Evolutionary conservation across 2,113 vertebrate genomes (phyloP).

Genomic region (Boleophthalmus pectinirostris): DNA sequence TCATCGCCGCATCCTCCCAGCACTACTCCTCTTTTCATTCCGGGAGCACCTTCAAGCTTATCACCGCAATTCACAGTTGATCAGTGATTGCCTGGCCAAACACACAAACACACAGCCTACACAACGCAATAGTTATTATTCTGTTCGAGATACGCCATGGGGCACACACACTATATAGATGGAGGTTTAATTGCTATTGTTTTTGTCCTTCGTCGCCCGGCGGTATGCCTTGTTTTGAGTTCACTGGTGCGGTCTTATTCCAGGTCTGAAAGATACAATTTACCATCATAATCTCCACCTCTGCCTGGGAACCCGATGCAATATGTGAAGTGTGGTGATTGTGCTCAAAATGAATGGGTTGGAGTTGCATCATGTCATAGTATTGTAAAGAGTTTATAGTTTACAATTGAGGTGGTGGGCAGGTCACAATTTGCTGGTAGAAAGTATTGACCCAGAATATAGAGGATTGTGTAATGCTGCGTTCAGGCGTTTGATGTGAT

Average conservation of each 20-base stretch:
- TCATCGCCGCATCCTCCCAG: not conserved
- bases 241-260: conserved; percentile 41
- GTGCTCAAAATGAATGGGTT: not conserved
- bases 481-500: too few species aligned
- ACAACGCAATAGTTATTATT: conserved; percentile 17
- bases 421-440: not conserved
- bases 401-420: not conserved
- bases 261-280: conserved; percentile 49
- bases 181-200: conserved; percentile 46
- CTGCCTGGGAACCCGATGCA: conserved; percentile 12
- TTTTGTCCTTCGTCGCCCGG: conserved; percentile 22
- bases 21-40: conserved; percentile 9
- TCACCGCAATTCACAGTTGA: conserved; percentile 44
- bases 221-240: conserved; percentile 28
- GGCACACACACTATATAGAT: conserved; percentile 34
- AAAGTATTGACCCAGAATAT: not conserved
- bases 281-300: conserved; percentile 45
- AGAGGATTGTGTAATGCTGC: too few species aligned
- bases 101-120: conserved; percentile 8
- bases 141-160: conserved; percentile 11
- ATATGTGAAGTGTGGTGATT: not conserved
- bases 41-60: conserved; percentile 20
- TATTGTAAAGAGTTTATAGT: not conserved
- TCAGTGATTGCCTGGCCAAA: conserved; percentile 28
- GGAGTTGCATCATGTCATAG: not conserved